These are phyloP conservation scores for Elephantulus edwardii DNA, from an alignment of 2,113 vertebrate species.

Conservation along the genomic window DNA sequence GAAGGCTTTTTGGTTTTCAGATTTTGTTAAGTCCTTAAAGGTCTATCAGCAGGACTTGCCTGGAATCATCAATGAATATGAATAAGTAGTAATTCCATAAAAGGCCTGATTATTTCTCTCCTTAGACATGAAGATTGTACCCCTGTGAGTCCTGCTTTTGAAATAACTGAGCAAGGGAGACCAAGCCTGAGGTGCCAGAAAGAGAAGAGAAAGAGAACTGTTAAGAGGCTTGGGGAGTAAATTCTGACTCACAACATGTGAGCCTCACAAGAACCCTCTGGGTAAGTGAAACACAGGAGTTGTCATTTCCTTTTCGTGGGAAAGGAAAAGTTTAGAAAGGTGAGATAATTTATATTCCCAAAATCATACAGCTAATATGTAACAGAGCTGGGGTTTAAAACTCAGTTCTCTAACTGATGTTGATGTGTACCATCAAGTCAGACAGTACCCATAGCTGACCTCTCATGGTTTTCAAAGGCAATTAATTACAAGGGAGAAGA, in stretches of 20 bases:
- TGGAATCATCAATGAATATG: constrained; percentile 38
- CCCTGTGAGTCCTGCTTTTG: neutral
- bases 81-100: neutral
- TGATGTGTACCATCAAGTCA: neutral
- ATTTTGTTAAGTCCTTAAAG: constrained; percentile 32
- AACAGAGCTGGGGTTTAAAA: neutral
- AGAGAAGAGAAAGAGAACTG: no score
- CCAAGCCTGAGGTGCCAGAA: neutral
- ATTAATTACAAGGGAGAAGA: no score
- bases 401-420: neutral
- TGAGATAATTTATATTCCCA: neutral
- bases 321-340: constrained; percentile 12
- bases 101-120: neutral
- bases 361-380: neutral
- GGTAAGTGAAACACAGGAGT: neutral
- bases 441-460: no score
- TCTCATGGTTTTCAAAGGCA: no score
- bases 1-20: constrained; percentile 35
- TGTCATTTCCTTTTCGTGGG: neutral
- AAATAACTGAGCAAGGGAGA: neutral
- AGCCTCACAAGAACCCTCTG: neutral
- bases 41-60: constrained; percentile 30
- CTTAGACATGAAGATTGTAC: neutral
- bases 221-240: neutral
- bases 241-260: no score